These are phyloP conservation scores for Cantharis lateralis DNA, from an alignment of 2,888 invertebrate genomes.

Conservation along the genomic window DNA sequence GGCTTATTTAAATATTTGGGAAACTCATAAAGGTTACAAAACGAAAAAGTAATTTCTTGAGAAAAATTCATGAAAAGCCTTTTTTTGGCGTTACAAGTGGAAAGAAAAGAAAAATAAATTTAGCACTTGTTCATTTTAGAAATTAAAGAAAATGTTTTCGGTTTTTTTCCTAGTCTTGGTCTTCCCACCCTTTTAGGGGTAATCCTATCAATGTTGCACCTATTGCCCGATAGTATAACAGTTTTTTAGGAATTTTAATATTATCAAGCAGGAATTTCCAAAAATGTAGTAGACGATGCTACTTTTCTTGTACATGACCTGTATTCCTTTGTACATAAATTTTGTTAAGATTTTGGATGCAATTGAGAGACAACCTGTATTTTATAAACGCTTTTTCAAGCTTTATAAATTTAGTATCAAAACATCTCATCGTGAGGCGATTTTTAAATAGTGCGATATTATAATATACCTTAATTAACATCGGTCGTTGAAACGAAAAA, in stretches of 20 bases:
- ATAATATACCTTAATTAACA: background rate
- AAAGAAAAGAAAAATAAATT: too few species aligned
- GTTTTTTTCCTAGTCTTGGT: background rate
- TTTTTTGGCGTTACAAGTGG: too few species aligned
- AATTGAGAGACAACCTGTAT: background rate
- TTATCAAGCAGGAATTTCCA: background rate
- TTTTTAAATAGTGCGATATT: background rate
- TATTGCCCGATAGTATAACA: background rate
- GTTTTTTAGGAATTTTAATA: background rate
- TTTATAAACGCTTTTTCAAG: background rate
- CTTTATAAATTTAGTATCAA: background rate
- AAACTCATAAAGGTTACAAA: too few species aligned
- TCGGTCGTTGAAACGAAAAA: background rate
- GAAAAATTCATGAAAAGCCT: too few species aligned
- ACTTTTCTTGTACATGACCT: background rate
- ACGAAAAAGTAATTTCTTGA: too few species aligned
- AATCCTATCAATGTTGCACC: background rate
- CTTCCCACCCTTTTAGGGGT: too few species aligned
- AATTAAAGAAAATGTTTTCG: too few species aligned
- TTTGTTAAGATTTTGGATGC: background rate
- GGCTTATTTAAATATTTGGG: background rate
- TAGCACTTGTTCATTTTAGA: too few species aligned
- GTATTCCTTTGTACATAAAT: background rate
- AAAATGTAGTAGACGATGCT: background rate
- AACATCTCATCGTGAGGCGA: background rate